Conservation (phyloP, 37 sponge, comb jelly and placozoan genomes). For the Eunapius fragilis region DNA sequence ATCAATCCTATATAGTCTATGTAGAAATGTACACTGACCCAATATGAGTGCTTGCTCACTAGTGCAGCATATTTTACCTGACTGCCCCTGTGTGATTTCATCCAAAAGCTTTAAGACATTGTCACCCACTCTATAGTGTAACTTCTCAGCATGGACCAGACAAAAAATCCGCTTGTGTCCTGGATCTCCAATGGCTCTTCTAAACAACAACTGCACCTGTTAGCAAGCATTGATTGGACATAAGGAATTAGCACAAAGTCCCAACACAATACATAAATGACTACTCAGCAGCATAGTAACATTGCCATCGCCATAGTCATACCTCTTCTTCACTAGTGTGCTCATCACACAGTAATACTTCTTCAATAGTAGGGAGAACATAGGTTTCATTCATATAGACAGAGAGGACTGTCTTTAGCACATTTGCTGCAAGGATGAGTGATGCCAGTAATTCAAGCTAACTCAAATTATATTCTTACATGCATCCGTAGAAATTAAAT, state of each 20-base stretch:
- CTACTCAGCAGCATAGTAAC: too few species aligned
- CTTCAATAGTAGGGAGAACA: constrained; percentile 68
- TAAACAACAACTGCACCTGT: constrained; percentile 74
- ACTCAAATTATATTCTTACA: not conserved
- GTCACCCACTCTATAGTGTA: constrained; percentile 66
- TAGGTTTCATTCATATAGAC: constrained; percentile 52
- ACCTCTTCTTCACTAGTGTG: constrained; percentile 78
- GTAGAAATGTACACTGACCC: too few species aligned
- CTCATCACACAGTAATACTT: constrained; percentile 59
- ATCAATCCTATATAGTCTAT: too few species aligned
- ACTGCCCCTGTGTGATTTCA: constrained; percentile 35
- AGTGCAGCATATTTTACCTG: too few species aligned
- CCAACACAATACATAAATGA: too few species aligned
- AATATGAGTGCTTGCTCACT: too few species aligned
- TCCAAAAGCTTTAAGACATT: constrained; percentile 36
- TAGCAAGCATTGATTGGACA: too few species aligned
- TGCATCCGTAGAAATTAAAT: not conserved
- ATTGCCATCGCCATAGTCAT: too few species aligned
- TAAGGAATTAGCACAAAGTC: too few species aligned
- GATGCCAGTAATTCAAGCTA: too few species aligned
- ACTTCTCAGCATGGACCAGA: constrained; percentile 69
- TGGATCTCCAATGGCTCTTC: constrained; percentile 70
- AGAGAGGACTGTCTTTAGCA: constrained; percentile 48
- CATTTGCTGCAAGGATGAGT: constrained; percentile 31
- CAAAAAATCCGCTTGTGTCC: constrained; percentile 56